Evolutionary conservation across 2,888 invertebrate species (phyloP).

Genomic region (Gisinianus flammeolus): DNA sequence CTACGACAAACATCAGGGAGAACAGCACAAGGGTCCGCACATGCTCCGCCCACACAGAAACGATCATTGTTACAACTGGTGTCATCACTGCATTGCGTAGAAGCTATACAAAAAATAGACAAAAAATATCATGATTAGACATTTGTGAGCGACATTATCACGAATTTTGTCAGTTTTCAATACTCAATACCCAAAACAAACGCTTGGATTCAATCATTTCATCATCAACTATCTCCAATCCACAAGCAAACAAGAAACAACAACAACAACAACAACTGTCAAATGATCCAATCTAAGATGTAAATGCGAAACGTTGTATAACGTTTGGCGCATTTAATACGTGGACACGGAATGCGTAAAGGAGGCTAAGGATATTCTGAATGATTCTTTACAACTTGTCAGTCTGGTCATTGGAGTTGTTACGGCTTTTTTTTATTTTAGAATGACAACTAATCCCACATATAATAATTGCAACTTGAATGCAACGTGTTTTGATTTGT

Average conservation of each 20-base stretch:
- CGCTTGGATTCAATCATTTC: background rate
- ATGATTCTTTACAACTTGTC: too few species aligned
- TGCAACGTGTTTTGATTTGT: background rate
- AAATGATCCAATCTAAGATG: too few species aligned
- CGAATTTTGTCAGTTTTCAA: background rate
- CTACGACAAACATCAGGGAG: constrained; percentile 51
- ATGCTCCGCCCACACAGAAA: constrained; percentile 60
- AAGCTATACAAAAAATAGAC: constrained; percentile 44
- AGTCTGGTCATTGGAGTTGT: too few species aligned
- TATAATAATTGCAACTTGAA: background rate
- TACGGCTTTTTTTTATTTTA: background rate
- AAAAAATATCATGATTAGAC: background rate
- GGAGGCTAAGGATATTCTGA: too few species aligned
- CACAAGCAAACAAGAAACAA: too few species aligned
- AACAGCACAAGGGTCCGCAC: constrained; percentile 58
- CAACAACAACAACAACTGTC: too few species aligned
- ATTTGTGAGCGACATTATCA: background rate
- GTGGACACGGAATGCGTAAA: too few species aligned
- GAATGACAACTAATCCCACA: background rate
- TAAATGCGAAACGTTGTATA: too few species aligned
- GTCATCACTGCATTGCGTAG: constrained; percentile 58
- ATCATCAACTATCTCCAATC: background rate
- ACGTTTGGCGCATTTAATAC: too few species aligned
- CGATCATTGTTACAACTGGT: constrained; percentile 58
- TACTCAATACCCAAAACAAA: background rate